Conservation (phyloP, 2,888 invertebrate genomes). For the Netelia fuscicornis region DNA sequence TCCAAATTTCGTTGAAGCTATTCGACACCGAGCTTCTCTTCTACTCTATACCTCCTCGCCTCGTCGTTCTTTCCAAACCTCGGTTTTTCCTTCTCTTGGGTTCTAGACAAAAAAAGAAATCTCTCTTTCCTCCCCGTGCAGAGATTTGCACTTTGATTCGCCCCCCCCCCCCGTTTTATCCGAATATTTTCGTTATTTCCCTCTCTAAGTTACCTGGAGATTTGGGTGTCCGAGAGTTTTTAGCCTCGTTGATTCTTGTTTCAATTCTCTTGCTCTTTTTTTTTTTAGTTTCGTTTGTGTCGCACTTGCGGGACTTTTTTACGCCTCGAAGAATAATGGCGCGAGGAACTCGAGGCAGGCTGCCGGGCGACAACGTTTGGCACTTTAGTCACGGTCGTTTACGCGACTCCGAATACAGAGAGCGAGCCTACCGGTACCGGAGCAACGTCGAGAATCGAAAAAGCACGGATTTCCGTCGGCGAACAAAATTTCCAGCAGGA, state of each 20-base stretch:
- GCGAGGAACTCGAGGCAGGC: background rate
- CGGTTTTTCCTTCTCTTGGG: no score
- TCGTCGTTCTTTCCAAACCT: background rate
- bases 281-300: background rate
- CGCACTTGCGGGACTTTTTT: background rate
- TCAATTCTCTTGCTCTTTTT: background rate
- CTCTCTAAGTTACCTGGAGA: background rate
- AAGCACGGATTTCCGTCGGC: slow-evolving; percentile 21
- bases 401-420: background rate
- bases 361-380: slow-evolving; percentile 39
- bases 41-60: background rate
- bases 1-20: slow-evolving; percentile 57
- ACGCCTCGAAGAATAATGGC: background rate
- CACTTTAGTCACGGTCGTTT: slow-evolving; percentile 50
- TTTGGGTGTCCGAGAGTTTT: background rate
- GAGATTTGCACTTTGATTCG: background rate
- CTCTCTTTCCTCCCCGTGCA: no score
- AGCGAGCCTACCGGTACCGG: background rate
- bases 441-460: background rate
- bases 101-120: no score
- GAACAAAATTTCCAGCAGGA: slow-evolving; percentile 18
- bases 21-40: slow-evolving; percentile 35
- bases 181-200: background rate
- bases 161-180: background rate
- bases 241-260: background rate